Evolutionary conservation across 2,113 vertebrate genomes (phyloP).

Genomic region (Halichoerus grypus): DNA sequence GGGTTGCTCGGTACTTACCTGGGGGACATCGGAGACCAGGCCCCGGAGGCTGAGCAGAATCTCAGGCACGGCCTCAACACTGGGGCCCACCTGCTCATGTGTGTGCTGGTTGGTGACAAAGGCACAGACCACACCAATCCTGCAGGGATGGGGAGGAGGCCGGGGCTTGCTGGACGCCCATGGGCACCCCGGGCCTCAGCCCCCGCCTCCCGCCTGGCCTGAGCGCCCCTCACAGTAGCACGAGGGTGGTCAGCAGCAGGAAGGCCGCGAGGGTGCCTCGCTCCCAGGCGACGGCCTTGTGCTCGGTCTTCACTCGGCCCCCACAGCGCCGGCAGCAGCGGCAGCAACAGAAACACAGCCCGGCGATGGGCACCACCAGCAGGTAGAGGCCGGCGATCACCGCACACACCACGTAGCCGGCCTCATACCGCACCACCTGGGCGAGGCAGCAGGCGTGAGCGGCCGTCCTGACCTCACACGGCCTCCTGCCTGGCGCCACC

Average conservation of each 20-base stretch:
- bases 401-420: constrained; percentile 88
- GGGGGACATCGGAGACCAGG: constrained; percentile 83
- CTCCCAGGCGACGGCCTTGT: constrained; percentile 81
- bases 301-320: constrained; percentile 83
- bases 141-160: not conserved
- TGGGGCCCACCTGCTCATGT: constrained; percentile 83
- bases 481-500: not conserved
- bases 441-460: not conserved
- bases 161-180: not conserved
- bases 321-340: constrained; percentile 79
- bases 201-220: not conserved
- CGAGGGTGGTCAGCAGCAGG: constrained; percentile 86
- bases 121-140: constrained; percentile 86
- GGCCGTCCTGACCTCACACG: accelerated
- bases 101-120: constrained; percentile 87
- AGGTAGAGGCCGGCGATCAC: constrained; percentile 87
- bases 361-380: constrained; percentile 83
- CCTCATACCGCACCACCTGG: constrained; percentile 89
- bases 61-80: constrained; percentile 74
- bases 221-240: constrained; percentile 86
- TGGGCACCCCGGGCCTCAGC: not conserved
- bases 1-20: constrained; percentile 78
- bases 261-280: constrained; percentile 83
- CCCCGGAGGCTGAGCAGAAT: constrained; percentile 82
- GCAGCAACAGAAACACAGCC: constrained; percentile 87